Base-by-base conservation (phyloP, 2,113 vertebrate species). In the Morone chrysops region DNA sequence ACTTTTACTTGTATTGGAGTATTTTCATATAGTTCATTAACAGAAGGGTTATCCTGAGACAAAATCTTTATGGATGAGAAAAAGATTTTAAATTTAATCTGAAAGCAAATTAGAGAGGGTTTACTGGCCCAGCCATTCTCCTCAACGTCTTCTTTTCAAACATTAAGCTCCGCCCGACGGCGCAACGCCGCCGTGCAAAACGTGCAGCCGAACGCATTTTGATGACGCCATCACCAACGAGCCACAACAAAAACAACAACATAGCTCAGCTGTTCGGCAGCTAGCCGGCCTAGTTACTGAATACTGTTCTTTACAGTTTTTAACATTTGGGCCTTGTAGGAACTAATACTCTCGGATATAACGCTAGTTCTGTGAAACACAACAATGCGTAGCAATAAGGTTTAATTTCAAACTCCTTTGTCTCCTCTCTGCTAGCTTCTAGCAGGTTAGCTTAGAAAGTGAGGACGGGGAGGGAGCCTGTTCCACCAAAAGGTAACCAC, bases 231-330 rank as follows among this genome's bases (percentile, higher is more conserved):
- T 63, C 20, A 56, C 3, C 38, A 5, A n/a, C 31, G 59, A 71
- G 36, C 70, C 66, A 68, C 66, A 92, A 90, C 84, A 76, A 87
- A 78, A 92, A 91, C 86, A 93, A 89, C 89, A 91, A 91, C 89
- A 93, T 53, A 82, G 50, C 78, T 86, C 87, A 92, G 90, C 91
- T 93, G 90, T 83, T 87, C 18, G 13, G 25, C 18, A 83, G 85
- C 17, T 69, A 80, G 74, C 87, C 69, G 75, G 78, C 57, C 66
- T 79, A 14, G 70, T 65, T 78, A 50, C 8, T 50, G 25, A 14
- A 14, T 5, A 0, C 4, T 36, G 4, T 13, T 14, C 1, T 40
- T 48, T 13, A 56, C 8, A 50, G 2, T 68, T 38, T 31, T 31
- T 4, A 31, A 4, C 31, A 31, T 2, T 4, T 31, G 2, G 31